A percentile compares a stretch with the other conserved stretches of the same genome.
phyloP scores from a whole-genome alignment of 2,888 invertebrate genomes.

The Tetramorium bicarinatum region DNA sequence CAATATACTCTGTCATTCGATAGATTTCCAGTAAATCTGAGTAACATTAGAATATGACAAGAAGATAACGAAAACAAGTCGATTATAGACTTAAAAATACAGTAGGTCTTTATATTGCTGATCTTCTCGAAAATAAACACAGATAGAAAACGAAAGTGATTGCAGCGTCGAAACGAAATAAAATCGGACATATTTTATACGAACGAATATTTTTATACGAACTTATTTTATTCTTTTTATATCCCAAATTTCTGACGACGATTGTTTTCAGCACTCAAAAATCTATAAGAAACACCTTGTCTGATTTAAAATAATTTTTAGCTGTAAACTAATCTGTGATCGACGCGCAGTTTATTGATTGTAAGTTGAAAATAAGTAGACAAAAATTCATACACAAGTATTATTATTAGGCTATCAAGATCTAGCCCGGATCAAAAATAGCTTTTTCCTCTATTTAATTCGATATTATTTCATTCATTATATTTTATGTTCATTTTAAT shows the following conservation, averaged over 20 bases:
- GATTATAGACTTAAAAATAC: background rate
- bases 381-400: no score
- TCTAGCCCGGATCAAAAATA: no score
- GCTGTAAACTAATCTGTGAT: no score
- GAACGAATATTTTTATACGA: background rate
- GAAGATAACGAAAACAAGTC: background rate
- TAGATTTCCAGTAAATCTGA: constrained; percentile 5
- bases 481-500: no score
- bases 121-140: background rate
- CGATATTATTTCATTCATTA: no score
- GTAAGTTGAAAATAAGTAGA: no score
- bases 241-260: background rate
- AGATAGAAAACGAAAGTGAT: background rate
- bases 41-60: background rate
- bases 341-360: no score
- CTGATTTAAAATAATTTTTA: no score
- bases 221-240: background rate
- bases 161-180: background rate
- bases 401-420: no score
- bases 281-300: no score
- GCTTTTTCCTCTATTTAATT: no score
- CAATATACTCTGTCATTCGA: background rate
- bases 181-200: background rate
- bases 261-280: no score
- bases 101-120: background rate